These are phyloP conservation scores for Strix occidentalis DNA, from an alignment of 2,797 vertebrate genomes.

Conservation along the genomic window DNA sequence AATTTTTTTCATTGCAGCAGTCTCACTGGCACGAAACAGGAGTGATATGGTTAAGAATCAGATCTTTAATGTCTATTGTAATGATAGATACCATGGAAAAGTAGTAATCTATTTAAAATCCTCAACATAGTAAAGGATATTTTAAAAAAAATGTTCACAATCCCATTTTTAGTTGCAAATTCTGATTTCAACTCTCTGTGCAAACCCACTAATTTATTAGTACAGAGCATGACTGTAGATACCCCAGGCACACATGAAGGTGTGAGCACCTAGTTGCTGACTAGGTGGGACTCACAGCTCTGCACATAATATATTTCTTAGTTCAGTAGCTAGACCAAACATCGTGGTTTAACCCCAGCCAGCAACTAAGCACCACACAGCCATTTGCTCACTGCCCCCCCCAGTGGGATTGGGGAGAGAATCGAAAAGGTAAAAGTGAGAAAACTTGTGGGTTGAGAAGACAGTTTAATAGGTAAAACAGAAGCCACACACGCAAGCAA, in stretches of 20 bases:
- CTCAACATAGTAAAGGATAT: rapidly evolving
- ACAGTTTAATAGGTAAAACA: too few relatives aligned
- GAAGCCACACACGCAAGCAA: too few relatives aligned
- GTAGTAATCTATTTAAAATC: not conserved
- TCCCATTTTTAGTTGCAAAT: not conserved
- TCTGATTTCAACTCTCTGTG: not conserved
- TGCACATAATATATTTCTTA: not conserved
- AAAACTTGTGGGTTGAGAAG: too few relatives aligned
- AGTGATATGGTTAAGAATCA: not conserved
- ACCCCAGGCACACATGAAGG: not conserved
- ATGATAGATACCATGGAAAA: not conserved
- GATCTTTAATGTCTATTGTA: not conserved
- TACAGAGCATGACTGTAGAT: not conserved
- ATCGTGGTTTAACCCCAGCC: too few relatives aligned
- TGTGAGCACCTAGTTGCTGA: not conserved
- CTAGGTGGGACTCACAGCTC: not conserved
- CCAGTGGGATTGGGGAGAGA: too few relatives aligned
- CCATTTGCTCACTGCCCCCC: too few relatives aligned
- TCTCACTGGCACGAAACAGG: not conserved
- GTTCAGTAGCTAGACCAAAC: not conserved
- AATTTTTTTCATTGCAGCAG: not conserved
- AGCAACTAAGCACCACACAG: too few relatives aligned
- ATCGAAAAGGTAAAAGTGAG: too few relatives aligned
- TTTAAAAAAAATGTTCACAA: not conserved
- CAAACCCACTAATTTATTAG: not conserved